Evolutionary conservation across 1,140 invertebrate species (phyloP).

Genomic region (Cherax quadricarinatus): DNA sequence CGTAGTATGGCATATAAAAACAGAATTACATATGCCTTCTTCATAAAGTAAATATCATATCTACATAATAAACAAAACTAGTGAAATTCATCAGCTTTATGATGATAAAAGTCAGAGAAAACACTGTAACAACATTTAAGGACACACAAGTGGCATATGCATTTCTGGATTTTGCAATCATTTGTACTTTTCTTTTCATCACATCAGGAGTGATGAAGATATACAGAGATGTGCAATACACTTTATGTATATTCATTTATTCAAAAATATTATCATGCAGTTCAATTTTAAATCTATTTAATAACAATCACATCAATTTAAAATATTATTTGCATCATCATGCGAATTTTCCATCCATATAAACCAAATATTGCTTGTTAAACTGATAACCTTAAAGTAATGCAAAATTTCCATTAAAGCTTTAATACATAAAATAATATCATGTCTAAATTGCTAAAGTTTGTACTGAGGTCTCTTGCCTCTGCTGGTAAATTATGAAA

Average conservation of each 20-base stretch:
- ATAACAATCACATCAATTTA: background rate
- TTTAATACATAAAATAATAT: background rate
- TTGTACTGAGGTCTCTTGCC: slow-evolving; percentile 10
- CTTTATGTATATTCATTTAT: background rate
- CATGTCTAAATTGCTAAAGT: background rate
- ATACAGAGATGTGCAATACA: background rate
- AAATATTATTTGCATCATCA: background rate
- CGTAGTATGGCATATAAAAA: background rate
- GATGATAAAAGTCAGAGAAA: background rate
- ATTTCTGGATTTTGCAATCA: background rate
- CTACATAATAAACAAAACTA: background rate
- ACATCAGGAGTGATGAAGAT: background rate
- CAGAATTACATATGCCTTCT: slow-evolving; percentile 12
- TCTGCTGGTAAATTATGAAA: background rate
- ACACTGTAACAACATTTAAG: background rate
- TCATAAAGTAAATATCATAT: background rate
- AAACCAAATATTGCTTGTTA: background rate
- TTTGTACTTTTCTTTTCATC: background rate
- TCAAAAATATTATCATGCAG: background rate
- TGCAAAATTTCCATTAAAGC: background rate
- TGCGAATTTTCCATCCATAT: background rate
- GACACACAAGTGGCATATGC: background rate
- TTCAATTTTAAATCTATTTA: background rate
- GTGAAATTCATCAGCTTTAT: background rate
- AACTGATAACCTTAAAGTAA: background rate